These are phyloP conservation scores for Aspidoscelis tigris DNA, from an alignment of 2,113 vertebrate genomes.

Conservation along the genomic window DNA sequence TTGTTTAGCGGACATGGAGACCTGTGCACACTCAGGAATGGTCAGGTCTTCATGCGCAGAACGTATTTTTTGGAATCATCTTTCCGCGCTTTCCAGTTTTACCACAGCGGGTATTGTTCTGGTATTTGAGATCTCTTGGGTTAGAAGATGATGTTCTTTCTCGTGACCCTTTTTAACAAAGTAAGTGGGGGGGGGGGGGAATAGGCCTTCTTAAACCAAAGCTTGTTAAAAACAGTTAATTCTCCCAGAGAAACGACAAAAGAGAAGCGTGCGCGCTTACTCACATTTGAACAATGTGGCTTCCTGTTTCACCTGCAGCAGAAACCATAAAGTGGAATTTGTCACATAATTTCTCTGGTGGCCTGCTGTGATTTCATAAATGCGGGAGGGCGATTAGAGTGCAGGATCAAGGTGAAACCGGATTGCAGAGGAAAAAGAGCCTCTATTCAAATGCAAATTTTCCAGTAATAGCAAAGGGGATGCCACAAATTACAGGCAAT, in stretches of 20 bases:
- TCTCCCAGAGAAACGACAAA: slow-evolving; percentile 32
- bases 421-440: slow-evolving; percentile 64
- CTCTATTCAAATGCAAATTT: slow-evolving; percentile 72
- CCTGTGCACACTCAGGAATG: background rate
- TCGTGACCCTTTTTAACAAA: slow-evolving; percentile 46
- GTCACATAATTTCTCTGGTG: slow-evolving; percentile 68
- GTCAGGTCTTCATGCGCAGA: no score
- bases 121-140: slow-evolving; percentile 44
- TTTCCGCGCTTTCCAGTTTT: slow-evolving; percentile 52
- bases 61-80: slow-evolving; percentile 33
- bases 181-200: background rate
- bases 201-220: slow-evolving; percentile 55
- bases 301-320: slow-evolving; percentile 69
- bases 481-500: slow-evolving; percentile 72
- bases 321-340: slow-evolving; percentile 70
- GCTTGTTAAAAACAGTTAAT: slow-evolving; percentile 45
- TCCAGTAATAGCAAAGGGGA: slow-evolving; percentile 70
- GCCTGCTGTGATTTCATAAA: slow-evolving; percentile 75
- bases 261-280: slow-evolving; percentile 36
- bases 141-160: slow-evolving; percentile 54
- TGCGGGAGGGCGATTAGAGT: slow-evolving; percentile 65
- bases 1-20: background rate
- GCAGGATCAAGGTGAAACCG: slow-evolving; percentile 72
- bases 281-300: slow-evolving; percentile 41
- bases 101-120: slow-evolving; percentile 8